Evolutionary conservation across 2,888 invertebrate genomes (phyloP).

Genomic region (Scotopteryx bipunctaria): DNA sequence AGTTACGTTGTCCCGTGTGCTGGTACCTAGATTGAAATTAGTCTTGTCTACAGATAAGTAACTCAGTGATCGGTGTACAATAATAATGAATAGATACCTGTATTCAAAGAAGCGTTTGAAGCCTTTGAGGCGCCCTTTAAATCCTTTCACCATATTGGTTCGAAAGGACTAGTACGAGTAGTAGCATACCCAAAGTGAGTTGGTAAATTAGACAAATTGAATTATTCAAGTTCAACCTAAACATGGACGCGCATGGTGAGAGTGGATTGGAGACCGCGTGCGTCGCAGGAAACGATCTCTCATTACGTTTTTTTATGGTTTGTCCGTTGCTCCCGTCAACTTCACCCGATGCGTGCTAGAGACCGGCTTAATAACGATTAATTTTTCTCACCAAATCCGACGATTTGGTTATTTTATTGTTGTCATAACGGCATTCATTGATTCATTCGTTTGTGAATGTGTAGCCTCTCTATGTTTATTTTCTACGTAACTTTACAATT

Average conservation of each 20-base stretch:
- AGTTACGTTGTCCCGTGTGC: too few species aligned
- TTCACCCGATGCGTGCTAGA: constrained; percentile 44
- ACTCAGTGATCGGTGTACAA: too few species aligned
- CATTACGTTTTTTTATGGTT: constrained; percentile 79
- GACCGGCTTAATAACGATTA: constrained; percentile 48
- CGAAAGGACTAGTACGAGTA: too few species aligned
- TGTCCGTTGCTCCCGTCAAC: constrained; percentile 71
- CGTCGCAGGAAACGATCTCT: constrained; percentile 79
- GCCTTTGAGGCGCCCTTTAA: too few species aligned
- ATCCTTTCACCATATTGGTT: too few species aligned
- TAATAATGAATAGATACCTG: too few species aligned
- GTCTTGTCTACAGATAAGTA: too few species aligned
- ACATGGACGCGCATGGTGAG: constrained; percentile 37
- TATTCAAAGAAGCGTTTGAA: too few species aligned
- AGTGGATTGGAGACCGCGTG: constrained; percentile 53
- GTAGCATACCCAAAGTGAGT: background rate
- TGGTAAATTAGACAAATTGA: too few species aligned
- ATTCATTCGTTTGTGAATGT: constrained; percentile 22
- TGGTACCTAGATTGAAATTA: too few species aligned
- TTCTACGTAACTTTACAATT: too few species aligned
- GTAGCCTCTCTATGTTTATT: too few species aligned
- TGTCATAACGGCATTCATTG: constrained; percentile 23
- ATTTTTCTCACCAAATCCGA: constrained; percentile 43
- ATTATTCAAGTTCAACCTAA: constrained; percentile 14
- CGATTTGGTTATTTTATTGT: constrained; percentile 36